A percentile compares a stretch with the other conserved stretches of the same genome.
phyloP scores from a whole-genome alignment of 2,797 vertebrate species.

The Tenualosa thibaudeaui region DNA sequence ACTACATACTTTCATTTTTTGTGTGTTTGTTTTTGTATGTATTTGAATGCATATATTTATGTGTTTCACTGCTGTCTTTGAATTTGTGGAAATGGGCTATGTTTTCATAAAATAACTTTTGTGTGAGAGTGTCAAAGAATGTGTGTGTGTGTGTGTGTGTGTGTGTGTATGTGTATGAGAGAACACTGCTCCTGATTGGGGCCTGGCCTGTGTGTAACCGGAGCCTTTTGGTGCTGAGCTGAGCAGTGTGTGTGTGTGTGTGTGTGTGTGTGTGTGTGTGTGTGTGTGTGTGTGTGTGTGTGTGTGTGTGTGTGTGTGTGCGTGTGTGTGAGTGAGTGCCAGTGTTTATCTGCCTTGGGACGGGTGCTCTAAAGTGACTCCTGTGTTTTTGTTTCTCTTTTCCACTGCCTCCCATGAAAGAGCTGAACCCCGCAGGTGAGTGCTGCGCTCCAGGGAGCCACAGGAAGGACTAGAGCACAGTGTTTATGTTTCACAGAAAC shows the following conservation, averaged over 20 bases:
- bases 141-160: too few relatives aligned
- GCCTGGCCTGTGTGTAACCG: too few relatives aligned
- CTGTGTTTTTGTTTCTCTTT: conserved; percentile 46
- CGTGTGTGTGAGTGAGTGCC: conserved; percentile 13
- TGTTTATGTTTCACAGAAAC: conserved; percentile 68
- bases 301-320: not conserved
- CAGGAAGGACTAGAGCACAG: conserved; percentile 59
- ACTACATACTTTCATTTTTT: not conserved
- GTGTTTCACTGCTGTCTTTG: too few relatives aligned
- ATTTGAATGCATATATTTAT: too few relatives aligned
- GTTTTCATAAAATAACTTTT: too few relatives aligned
- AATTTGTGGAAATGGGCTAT: too few relatives aligned
- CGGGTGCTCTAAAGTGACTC: conserved; percentile 35
- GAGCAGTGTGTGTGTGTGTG: not conserved
- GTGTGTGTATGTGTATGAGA: too few relatives aligned
- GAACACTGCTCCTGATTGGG: too few relatives aligned
- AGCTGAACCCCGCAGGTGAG: conserved; percentile 77
- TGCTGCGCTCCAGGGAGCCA: conserved; percentile 44
- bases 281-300: conserved; percentile 11
- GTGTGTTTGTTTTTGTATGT: not conserved
- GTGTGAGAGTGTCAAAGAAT: too few relatives aligned
- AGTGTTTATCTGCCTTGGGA: conserved; percentile 17
- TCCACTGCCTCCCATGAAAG: conserved; percentile 54
- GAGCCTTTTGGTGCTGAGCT: too few relatives aligned
- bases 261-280: not conserved